Conservation (phyloP, 2,888 invertebrate genomes). For the Diarsia dahlii region DNA sequence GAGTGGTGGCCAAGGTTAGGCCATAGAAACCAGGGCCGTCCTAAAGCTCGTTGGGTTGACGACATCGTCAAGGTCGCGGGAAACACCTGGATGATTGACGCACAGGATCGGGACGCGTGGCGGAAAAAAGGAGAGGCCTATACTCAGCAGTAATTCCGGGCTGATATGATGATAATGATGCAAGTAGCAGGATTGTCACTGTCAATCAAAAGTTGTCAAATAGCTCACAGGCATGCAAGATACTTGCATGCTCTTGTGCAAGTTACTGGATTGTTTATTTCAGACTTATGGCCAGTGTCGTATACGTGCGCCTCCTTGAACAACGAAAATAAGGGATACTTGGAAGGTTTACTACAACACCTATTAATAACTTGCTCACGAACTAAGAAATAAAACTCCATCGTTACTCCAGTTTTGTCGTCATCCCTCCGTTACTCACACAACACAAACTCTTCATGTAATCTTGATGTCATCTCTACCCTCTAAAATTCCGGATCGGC, state of each 20-base stretch:
- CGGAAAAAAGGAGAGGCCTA: too few species aligned
- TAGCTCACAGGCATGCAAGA: too few species aligned
- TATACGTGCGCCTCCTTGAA: conserved; percentile 30
- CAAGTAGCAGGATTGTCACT: not conserved
- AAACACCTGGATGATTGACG: too few species aligned
- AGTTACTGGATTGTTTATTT: too few species aligned
- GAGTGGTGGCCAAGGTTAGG: too few species aligned
- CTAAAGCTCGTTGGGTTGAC: too few species aligned
- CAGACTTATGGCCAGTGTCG: not conserved
- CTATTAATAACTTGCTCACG: conserved; percentile 47
- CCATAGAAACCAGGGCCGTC: too few species aligned
- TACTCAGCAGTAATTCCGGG: too few species aligned
- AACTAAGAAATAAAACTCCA: conserved; percentile 46
- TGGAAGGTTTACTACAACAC: conserved; percentile 40
- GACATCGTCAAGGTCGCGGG: too few species aligned
- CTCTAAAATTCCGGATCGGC: conserved; percentile 33
- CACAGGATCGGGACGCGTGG: too few species aligned
- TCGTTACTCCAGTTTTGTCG: conserved; percentile 34
- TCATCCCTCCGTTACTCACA: not conserved
- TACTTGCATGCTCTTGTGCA: not conserved
- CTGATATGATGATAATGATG: too few species aligned
- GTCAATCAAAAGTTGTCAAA: not conserved
- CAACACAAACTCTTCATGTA: conserved; percentile 29
- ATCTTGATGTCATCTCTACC: conserved; percentile 17
- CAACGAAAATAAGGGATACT: conserved; percentile 33